phyloP scores from a whole-genome alignment of 2,113 vertebrate genomes.

The Cololabis saira region DNA sequence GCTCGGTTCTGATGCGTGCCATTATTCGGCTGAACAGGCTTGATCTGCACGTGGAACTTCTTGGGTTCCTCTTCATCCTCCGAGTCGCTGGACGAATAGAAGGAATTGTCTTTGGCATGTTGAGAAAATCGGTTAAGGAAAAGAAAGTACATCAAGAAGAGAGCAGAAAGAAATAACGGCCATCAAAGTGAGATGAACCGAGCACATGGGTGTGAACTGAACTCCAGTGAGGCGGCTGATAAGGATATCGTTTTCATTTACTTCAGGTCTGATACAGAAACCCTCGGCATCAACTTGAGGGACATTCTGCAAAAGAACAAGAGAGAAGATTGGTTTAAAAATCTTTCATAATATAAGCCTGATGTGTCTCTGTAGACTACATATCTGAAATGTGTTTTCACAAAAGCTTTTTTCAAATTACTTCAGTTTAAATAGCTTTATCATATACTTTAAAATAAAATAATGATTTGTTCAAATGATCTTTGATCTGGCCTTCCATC shows the following conservation, averaged over 20 bases:
- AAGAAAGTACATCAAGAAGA: neutral
- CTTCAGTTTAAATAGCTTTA: too few relatives aligned
- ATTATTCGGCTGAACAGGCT: slow-evolving; percentile 91
- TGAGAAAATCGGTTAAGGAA: slow-evolving; percentile 83
- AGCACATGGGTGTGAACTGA: too few relatives aligned
- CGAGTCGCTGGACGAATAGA: slow-evolving; percentile 95
- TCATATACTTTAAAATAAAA: too few relatives aligned
- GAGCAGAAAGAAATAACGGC: neutral
- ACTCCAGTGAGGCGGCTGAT: neutral
- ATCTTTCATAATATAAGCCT: neutral
- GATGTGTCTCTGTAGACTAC: too few relatives aligned
- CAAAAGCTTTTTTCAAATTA: too few relatives aligned
- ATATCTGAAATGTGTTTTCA: too few relatives aligned
- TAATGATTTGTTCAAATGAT: too few relatives aligned
- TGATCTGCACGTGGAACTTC: slow-evolving; percentile 96
- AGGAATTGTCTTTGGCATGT: slow-evolving; percentile 98
- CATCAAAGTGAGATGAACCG: too few relatives aligned
- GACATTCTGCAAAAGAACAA: slow-evolving; percentile 84
- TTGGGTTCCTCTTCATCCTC: slow-evolving; percentile 94
- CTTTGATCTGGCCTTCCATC: too few relatives aligned
- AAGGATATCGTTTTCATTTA: slow-evolving; percentile 95
- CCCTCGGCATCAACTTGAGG: slow-evolving; percentile 96
- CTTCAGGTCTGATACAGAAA: slow-evolving; percentile 95
- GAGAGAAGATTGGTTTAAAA: neutral
- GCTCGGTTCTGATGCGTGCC: slow-evolving; percentile 87